These are phyloP conservation scores for Brachionus asplanchnoidis DNA, from an alignment of 1,140 invertebrate species.

Conservation along the genomic window DNA sequence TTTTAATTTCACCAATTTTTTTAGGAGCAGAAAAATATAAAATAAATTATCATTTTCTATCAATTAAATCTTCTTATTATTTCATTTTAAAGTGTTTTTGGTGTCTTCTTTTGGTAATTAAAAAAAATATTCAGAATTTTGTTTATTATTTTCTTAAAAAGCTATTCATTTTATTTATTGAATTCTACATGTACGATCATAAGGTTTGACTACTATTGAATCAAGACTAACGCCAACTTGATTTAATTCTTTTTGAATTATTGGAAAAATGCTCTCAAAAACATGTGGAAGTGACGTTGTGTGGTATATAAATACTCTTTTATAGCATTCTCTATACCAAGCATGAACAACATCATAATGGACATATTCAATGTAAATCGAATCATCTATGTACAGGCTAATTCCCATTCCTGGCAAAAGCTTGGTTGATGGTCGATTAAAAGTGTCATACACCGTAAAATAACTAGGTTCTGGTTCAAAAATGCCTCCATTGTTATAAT, in stretches of 20 bases:
- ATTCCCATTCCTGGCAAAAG: not conserved
- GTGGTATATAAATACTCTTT: not conserved
- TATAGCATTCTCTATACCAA: slow-evolving; percentile 7
- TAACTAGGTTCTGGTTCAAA: not conserved
- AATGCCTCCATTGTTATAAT: not conserved
- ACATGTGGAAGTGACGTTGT: not conserved
- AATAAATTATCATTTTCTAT: too few species aligned
- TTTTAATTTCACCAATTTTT: too few species aligned
- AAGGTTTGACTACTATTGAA: not conserved
- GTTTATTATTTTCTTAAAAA: too few species aligned
- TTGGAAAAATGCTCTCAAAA: not conserved
- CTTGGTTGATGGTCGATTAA: not conserved
- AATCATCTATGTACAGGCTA: not conserved
- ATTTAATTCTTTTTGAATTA: not conserved
- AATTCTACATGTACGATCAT: not conserved
- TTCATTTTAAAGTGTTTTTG: too few species aligned
- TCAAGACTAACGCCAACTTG: not conserved
- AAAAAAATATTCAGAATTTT: too few species aligned
- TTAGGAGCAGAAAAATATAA: too few species aligned
- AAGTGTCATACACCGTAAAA: not conserved
- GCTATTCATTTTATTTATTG: too few species aligned
- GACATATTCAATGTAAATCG: not conserved
- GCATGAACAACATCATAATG: not conserved
- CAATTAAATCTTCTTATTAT: too few species aligned
- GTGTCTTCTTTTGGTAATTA: too few species aligned